Percentiles rank a stretch among this genome's conserved stretches.
Conservation (phyloP, 2,113 vertebrate genomes). For the Lonchura striata region DNA sequence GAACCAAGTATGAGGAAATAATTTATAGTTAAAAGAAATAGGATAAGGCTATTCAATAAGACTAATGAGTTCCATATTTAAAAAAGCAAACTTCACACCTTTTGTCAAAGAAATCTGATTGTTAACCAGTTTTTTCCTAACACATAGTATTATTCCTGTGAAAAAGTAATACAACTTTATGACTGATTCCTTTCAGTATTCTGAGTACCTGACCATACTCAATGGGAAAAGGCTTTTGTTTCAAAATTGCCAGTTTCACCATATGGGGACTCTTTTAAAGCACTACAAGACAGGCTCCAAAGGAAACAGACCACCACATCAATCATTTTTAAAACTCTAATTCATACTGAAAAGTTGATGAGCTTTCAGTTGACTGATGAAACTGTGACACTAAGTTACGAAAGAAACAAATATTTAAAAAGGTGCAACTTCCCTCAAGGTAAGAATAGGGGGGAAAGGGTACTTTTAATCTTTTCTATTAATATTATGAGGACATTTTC, state of each 20-base stretch:
- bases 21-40: background rate
- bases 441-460: background rate
- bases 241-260: background rate
- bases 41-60: background rate
- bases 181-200: background rate
- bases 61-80: background rate
- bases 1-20: background rate
- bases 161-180: background rate
- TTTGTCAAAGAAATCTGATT: background rate
- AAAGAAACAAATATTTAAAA: background rate
- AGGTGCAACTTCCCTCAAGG: background rate
- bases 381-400: background rate
- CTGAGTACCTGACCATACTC: background rate
- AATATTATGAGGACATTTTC: background rate
- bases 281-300: background rate
- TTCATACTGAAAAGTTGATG: background rate
- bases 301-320: background rate
- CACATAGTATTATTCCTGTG: background rate
- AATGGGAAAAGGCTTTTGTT: background rate
- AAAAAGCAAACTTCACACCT: background rate
- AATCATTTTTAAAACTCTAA: background rate
- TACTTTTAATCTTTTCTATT: background rate
- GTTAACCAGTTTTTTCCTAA: background rate
- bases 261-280: background rate
- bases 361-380: background rate